These are phyloP conservation scores for Carassius auratus DNA, from an alignment of 2,113 vertebrate genomes.

Conservation along the genomic window DNA sequence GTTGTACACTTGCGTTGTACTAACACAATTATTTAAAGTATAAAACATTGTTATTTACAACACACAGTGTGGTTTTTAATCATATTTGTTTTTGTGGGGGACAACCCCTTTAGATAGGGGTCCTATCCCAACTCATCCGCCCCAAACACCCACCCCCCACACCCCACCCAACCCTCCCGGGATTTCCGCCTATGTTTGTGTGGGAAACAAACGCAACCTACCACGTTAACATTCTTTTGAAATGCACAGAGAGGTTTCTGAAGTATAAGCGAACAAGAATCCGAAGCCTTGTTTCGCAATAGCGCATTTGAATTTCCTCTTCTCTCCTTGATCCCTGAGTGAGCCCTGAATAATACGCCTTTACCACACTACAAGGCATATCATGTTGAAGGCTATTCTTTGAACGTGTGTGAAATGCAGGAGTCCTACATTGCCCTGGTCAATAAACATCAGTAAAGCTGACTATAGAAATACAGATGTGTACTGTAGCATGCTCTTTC, in stretches of 20 bases:
- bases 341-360: constrained; percentile 7
- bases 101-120: too few relatives aligned
- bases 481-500: neutral
- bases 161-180: too few relatives aligned
- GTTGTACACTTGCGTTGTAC: too few relatives aligned
- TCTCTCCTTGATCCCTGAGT: neutral
- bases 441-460: neutral
- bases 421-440: neutral
- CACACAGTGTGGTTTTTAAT: too few relatives aligned
- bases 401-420: neutral
- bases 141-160: too few relatives aligned
- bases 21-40: too few relatives aligned
- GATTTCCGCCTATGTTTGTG: constrained; percentile 14
- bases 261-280: constrained; percentile 8
- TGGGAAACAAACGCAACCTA: constrained; percentile 50
- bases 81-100: too few relatives aligned
- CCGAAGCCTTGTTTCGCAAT: constrained; percentile 15
- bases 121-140: too few relatives aligned
- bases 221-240: constrained; percentile 27
- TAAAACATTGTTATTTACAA: too few relatives aligned
- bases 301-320: neutral
- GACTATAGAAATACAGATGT: constrained; percentile 18
- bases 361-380: neutral
- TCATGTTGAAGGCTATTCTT: neutral
- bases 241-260: constrained; percentile 10